Percentiles rank a stretch among this genome's conserved stretches.
Conservation (phyloP, 2,888 invertebrate species). For the Dryobotodes eremita region DNA sequence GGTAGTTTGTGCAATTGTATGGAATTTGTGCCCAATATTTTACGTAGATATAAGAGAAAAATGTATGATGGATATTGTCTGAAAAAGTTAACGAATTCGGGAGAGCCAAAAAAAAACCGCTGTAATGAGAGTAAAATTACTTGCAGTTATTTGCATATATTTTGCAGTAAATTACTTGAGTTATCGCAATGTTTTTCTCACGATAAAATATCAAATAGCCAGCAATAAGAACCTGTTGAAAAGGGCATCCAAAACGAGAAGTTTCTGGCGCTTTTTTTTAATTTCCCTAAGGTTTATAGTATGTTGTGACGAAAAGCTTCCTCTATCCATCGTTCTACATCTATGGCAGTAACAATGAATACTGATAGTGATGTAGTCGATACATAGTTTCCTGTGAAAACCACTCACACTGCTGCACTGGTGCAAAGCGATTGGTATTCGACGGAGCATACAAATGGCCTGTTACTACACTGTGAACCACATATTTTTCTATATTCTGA, state of each 20-base stretch:
- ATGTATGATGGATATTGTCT: no score
- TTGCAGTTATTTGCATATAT: no score
- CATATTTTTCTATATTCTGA: slow-evolving; percentile 46
- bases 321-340: slow-evolving; percentile 1
- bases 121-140: not conserved
- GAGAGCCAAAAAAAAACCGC: no score
- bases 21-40: not conserved
- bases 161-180: no score
- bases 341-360: slow-evolving; percentile 26
- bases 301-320: not conserved
- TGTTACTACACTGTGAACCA: slow-evolving; percentile 31
- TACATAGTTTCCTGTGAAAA: slow-evolving; percentile 29
- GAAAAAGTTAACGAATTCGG: not conserved
- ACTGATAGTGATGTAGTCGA: slow-evolving; percentile 27
- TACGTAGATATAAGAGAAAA: not conserved
- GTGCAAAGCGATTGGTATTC: slow-evolving; percentile 44
- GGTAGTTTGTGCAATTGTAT: slow-evolving; percentile 12
- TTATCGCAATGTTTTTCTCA: not conserved
- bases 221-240: not conserved
- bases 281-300: not conserved
- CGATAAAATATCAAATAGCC: not conserved
- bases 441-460: slow-evolving; percentile 55
- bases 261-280: not conserved
- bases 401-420: slow-evolving; percentile 12
- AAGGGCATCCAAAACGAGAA: not conserved